These are phyloP conservation scores for Neomorphus geoffroyi DNA, from an alignment of 2,797 vertebrate genomes.

Conservation along the genomic window DNA sequence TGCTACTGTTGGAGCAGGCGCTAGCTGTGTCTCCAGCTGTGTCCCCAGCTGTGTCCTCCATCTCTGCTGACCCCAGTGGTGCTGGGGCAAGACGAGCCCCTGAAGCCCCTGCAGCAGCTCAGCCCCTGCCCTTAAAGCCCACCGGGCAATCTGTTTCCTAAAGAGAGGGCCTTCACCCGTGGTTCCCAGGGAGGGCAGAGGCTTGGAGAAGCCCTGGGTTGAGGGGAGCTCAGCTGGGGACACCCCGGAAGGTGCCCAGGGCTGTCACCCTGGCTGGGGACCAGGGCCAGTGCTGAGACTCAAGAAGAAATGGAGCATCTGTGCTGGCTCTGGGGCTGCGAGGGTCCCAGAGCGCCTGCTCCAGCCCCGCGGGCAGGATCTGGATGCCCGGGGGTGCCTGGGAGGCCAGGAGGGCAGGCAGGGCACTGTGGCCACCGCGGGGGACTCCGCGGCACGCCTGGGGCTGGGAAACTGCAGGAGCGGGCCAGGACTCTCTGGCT, in stretches of 20 bases:
- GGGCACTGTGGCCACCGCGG: fast-evolving
- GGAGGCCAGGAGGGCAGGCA: neutral
- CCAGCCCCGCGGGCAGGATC: neutral
- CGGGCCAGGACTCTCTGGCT: neutral
- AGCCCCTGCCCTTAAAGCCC: neutral
- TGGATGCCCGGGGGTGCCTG: neutral
- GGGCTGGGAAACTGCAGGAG: neutral
- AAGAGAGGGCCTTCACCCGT: fast-evolving
- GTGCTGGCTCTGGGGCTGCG: fast-evolving
- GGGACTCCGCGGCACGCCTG: neutral
- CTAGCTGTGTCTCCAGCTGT: neutral
- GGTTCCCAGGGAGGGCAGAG: fast-evolving
- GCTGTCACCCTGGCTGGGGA: neutral
- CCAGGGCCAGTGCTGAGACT: fast-evolving
- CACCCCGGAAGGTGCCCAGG: fast-evolving
- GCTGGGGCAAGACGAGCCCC: neutral
- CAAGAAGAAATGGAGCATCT: neutral
- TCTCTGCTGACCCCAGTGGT: neutral
- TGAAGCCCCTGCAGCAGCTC: fast-evolving
- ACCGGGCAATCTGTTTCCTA: neutral
- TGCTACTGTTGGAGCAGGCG: neutral
- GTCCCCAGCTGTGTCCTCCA: fast-evolving
- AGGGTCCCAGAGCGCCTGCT: neutral
- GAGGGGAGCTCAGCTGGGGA: neutral
- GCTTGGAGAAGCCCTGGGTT: neutral